Conservation (phyloP, 2,888 invertebrate genomes). For the Parelbella ahira region DNA sequence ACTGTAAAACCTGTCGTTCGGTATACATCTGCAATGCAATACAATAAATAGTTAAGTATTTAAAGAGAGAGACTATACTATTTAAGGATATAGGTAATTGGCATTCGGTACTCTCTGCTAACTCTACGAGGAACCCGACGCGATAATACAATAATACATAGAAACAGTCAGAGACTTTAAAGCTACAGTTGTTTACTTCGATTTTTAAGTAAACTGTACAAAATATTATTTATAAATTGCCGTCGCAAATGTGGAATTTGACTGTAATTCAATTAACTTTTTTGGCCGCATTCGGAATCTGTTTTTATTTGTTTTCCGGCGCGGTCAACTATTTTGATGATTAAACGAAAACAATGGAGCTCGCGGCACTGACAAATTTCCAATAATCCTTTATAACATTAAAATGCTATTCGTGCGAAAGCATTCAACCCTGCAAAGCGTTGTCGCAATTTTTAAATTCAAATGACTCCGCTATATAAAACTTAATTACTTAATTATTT, state of each 20-base stretch:
- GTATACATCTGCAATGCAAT: too few species aligned
- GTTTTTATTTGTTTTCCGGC: constrained; percentile 12
- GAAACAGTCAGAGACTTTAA: too few species aligned
- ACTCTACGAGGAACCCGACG: too few species aligned
- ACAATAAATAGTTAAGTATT: too few species aligned
- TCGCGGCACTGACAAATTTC: constrained; percentile 44
- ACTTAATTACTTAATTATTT: constrained; percentile 20
- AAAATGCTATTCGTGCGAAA: constrained; percentile 43
- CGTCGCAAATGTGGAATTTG: neutral
- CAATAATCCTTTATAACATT: constrained; percentile 47
- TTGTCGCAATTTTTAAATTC: constrained; percentile 32
- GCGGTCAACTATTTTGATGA: constrained; percentile 35
- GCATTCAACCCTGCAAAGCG: constrained; percentile 35
- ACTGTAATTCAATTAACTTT: neutral
- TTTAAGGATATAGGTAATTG: too few species aligned
- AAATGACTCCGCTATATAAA: constrained; percentile 29
- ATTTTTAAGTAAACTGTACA: too few species aligned
- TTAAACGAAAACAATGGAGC: constrained; percentile 41
- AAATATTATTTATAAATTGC: neutral
- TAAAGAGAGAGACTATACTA: too few species aligned
- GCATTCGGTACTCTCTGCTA: too few species aligned
- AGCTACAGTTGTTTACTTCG: too few species aligned
- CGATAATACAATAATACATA: too few species aligned
- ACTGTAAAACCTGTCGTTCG: too few species aligned
- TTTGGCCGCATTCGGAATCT: neutral